Conservation (phyloP, 2,888 invertebrate species). For the Dichetophora obliterata region DNA sequence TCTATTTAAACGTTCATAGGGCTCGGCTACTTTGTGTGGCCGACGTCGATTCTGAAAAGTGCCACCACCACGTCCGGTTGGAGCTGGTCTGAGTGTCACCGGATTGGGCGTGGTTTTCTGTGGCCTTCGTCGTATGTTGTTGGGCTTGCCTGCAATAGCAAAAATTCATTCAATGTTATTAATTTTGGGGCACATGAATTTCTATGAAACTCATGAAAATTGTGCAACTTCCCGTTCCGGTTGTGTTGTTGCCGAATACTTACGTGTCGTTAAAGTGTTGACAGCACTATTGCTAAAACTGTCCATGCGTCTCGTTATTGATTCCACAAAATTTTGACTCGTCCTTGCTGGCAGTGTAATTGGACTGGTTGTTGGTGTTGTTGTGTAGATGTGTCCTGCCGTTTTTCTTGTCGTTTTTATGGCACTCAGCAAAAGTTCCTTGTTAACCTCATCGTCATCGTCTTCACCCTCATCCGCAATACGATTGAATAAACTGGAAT, state of each 20-base stretch:
- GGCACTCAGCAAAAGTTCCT: constrained; percentile 42
- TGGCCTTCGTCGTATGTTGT: constrained; percentile 53
- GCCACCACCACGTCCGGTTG: constrained; percentile 39
- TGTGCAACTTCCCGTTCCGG: constrained; percentile 44
- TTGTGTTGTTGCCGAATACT: constrained; percentile 43
- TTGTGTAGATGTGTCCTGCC: constrained; percentile 44
- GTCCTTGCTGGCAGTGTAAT: constrained; percentile 44
- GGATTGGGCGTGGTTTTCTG: constrained; percentile 57
- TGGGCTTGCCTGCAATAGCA: constrained; percentile 52
- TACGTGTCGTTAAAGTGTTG: constrained; percentile 42
- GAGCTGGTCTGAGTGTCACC: constrained; percentile 40
- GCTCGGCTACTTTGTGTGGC: constrained; percentile 59
- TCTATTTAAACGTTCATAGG: constrained; percentile 61
- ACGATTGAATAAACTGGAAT: constrained; percentile 66
- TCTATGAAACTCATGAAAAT: neutral
- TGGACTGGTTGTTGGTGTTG: constrained; percentile 46
- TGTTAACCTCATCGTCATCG: constrained; percentile 41
- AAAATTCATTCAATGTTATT: neutral
- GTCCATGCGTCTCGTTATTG: constrained; percentile 54
- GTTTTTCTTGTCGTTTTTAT: constrained; percentile 54
- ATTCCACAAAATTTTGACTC: constrained; percentile 47
- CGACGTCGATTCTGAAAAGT: constrained; percentile 62
- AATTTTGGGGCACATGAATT: neutral
- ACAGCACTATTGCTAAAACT: constrained; percentile 31
- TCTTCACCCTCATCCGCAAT: constrained; percentile 54